Percentiles rank a stretch among this genome's conserved stretches.
phyloP scores from a whole-genome alignment of 2,797 vertebrate genomes.

The Dendrocincla tyrannina region DNA sequence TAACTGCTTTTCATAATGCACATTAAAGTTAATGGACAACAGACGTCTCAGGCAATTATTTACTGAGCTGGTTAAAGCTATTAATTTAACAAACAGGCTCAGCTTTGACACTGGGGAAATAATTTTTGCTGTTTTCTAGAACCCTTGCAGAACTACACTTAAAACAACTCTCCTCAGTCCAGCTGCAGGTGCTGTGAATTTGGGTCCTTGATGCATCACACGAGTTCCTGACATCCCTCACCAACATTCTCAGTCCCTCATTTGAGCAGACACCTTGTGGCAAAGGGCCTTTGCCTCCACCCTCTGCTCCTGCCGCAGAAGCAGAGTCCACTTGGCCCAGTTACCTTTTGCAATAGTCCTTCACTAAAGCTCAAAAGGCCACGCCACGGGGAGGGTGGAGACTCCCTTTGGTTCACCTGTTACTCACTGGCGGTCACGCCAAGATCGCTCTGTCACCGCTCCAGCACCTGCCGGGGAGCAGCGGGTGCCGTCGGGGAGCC shows the following conservation, averaged over 20 bases:
- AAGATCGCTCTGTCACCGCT: background rate
- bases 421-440: background rate
- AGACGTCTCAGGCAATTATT: background rate
- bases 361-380: background rate
- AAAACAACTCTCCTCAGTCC: background rate
- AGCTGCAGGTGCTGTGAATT: background rate
- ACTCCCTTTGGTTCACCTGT: background rate
- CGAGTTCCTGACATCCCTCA: background rate
- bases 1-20: background rate
- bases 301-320: background rate
- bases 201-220: background rate
- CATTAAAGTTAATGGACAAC: background rate
- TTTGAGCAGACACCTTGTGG: background rate
- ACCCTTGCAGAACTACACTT: background rate
- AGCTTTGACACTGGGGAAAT: background rate
- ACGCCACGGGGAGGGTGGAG: slow-evolving; percentile 6
- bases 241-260: background rate
- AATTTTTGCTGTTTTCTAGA: background rate
- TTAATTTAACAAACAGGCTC: background rate
- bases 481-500: too few species aligned
- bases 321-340: background rate
- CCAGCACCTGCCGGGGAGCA: background rate
- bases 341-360: background rate
- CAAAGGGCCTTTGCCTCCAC: background rate
- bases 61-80: background rate